Percentiles rank a stretch among this genome's conserved stretches.
Conservation (phyloP, 2,113 vertebrate species). For the Nyctibius bracteatus region DNA sequence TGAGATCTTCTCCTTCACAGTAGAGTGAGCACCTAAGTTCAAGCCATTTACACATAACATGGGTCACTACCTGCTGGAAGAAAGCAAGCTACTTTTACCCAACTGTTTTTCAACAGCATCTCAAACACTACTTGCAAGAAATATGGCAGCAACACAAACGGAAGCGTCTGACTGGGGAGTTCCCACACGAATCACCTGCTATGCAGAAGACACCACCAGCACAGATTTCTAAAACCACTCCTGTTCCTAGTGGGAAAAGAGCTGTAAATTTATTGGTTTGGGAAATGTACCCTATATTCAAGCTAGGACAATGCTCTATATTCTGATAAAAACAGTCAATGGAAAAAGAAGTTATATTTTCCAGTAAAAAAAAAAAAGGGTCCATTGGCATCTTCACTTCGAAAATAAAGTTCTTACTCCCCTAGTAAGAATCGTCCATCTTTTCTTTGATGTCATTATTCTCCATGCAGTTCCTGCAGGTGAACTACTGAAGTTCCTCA, state of each 20-base stretch:
- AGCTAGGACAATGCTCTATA: background rate
- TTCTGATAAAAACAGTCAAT: background rate
- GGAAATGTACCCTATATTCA: background rate
- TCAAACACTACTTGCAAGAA: background rate
- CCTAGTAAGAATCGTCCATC: background rate
- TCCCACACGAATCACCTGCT: background rate
- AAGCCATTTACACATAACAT: slow-evolving; percentile 7
- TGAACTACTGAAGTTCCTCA: background rate
- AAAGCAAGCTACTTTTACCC: background rate
- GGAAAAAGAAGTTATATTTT: background rate
- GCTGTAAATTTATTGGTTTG: background rate
- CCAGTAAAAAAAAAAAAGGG: background rate
- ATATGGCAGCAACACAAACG: background rate
- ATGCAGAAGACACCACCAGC: background rate
- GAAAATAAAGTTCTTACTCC: background rate
- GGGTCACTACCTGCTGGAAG: background rate
- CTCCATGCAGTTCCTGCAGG: background rate
- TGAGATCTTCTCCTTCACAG: slow-evolving; percentile 45
- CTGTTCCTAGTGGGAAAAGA: background rate
- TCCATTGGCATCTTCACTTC: background rate
- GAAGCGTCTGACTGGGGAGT: background rate
- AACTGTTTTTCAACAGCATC: background rate
- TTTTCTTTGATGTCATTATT: background rate
- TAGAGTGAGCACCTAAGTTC: background rate
- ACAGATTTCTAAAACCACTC: background rate